These are phyloP conservation scores for Cyprinodon tularosa DNA, from an alignment of 2,113 vertebrate species.

Conservation along the genomic window DNA sequence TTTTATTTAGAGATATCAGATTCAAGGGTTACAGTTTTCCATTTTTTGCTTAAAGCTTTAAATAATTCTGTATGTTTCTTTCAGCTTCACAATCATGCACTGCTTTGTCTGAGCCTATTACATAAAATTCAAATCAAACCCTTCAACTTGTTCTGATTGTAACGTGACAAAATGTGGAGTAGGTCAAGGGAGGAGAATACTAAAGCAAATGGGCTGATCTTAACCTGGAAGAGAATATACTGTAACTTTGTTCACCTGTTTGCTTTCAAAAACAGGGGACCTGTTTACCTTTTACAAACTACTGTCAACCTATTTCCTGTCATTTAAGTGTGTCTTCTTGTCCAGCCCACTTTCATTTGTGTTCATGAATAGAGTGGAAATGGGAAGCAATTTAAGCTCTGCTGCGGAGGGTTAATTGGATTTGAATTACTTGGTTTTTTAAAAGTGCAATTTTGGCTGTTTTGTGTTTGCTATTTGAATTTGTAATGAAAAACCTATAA, in stretches of 20 bases:
- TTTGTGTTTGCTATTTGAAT: conserved; percentile 75
- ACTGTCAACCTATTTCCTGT: conserved; percentile 73
- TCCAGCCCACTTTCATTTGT: conserved; percentile 68
- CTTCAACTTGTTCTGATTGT: not conserved
- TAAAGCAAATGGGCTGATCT: conserved; percentile 2
- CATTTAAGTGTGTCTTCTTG: conserved; percentile 70
- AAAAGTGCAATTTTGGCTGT: conserved; percentile 76
- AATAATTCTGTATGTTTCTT: not conserved
- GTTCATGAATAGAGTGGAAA: conserved; percentile 77
- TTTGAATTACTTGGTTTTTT: conserved; percentile 78
- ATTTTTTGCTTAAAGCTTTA: not conserved
- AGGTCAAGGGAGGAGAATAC: not conserved
- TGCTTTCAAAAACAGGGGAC: conserved; percentile 33
- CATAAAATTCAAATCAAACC: not conserved
- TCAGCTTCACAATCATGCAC: not conserved
- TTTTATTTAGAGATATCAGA: not conserved
- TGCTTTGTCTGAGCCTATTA: not conserved
- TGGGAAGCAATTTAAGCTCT: conserved; percentile 77
- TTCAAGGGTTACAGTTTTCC: not conserved
- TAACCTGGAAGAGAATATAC: conserved; percentile 55
- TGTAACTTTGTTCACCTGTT: conserved; percentile 38
- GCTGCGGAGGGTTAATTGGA: conserved; percentile 78
- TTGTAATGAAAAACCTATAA: conserved; percentile 72
- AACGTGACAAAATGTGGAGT: not conserved
- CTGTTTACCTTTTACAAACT: conserved; percentile 66